Evolutionary conservation across 2,113 vertebrate species (phyloP), one percentile per base, ranked within the genome.

Genomic region (Capra hircus): DNA sequence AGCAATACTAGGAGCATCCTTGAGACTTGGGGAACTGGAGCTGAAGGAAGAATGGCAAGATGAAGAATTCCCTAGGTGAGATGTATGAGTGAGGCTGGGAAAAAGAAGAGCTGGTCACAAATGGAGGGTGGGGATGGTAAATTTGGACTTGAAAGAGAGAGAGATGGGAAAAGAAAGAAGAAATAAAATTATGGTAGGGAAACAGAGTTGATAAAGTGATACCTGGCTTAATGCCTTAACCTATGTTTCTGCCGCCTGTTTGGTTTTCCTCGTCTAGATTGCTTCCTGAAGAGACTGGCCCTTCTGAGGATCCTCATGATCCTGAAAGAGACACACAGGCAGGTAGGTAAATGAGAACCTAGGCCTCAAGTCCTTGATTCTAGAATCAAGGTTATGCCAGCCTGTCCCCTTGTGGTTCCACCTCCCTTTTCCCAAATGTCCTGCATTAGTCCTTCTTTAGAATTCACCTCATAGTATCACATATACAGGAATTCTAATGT

Each of bases 1-100:
- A 5, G 11, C 57, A 10, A 45, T 52, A 19, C 53, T 21, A 43
- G 94, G 48, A 84, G 80, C 94, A 43, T 30, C 90, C 81, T 55
- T 91, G 94, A 95, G 88, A 74, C 74, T 94, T 13, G 95, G 52
- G 64, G 96, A 89, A 5, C 55, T 98, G 99, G 99, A 99, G 96
- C 98, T 99, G 97, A 98, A 96, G 25, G 99, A 99, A 93, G 99
- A 99, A 83, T 99, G 99, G 99, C 99, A 99, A 88, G 99, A 99
- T 1, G 99, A 99, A 28, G 99, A 99, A 50, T 99, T 99, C 95
- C 99, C 99, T 16, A 95, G 99, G 99, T 99, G 45, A 98, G 62
- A 52, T 40, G 23, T 19, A 21, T 5, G 82, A 78, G 62, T 21
- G 60, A 21, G 0, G 10, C 15, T 40, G 84, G 48, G 82, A 57